These are phyloP conservation scores for Limonius californicus DNA, from an alignment of 1,140 invertebrate genomes.

Conservation along the genomic window DNA sequence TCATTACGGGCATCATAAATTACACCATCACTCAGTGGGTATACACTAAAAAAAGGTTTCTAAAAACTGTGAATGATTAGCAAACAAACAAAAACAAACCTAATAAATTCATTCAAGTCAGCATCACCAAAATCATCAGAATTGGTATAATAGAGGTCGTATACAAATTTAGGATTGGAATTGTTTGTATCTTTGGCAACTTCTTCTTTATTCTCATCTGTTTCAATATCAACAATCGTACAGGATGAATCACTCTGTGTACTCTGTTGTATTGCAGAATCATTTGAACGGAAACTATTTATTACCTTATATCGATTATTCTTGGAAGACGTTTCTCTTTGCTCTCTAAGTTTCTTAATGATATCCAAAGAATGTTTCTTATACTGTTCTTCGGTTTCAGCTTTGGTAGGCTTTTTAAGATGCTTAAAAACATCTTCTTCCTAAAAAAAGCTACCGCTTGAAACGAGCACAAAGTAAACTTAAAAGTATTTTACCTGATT, in stretches of 20 bases:
- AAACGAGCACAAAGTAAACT: no score
- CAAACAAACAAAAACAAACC: constrained; percentile 42
- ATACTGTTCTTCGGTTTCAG: constrained; percentile 42
- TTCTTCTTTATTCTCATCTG: constrained; percentile 36
- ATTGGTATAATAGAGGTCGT: constrained; percentile 54
- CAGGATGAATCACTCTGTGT: constrained; percentile 21
- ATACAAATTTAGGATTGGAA: constrained; percentile 44
- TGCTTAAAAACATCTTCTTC: constrained; percentile 46
- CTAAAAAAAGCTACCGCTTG: constrained; percentile 38
- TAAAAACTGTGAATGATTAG: no score
- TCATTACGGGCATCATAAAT: constrained; percentile 49
- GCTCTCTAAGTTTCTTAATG: constrained; percentile 48
- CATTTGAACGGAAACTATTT: constrained; percentile 41
- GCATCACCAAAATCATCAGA: constrained; percentile 53
- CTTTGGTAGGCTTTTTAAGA: constrained; percentile 41
- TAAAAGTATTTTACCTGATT: constrained; percentile 47
- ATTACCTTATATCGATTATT: constrained; percentile 52
- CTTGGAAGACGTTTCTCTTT: constrained; percentile 46
- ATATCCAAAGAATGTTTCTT: constrained; percentile 48
- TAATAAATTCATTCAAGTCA: constrained; percentile 52
- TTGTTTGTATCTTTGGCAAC: constrained; percentile 35
- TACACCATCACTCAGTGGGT: constrained; percentile 49
- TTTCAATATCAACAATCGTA: constrained; percentile 46
- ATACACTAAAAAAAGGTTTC: constrained; percentile 43
- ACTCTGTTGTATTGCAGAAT: not conserved